Base-by-base conservation (phyloP, 2,888 invertebrate species). In the Drosophila anomalata region DNA sequence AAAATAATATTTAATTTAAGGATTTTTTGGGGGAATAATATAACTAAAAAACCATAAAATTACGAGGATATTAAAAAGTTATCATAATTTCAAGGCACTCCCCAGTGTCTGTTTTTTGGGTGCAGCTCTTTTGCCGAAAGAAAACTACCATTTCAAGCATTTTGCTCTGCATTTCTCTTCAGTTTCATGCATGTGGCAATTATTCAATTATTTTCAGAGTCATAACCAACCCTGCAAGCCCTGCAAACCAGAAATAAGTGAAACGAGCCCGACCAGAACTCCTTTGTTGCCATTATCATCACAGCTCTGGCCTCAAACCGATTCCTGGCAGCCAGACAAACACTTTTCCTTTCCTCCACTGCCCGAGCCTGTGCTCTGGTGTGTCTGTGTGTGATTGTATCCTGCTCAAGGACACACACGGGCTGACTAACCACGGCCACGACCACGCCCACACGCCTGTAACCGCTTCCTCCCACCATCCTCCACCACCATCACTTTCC, bases 331-430 rank as follows among this genome's bases (percentile, higher is more conserved):
- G 65, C 68, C 53, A 51, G 14, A 24, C 42, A 67, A 63, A 69
- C 72, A 88, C 84, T 83, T 83, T 88, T 86, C 62, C 80, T 88
- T 78, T 75, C 62, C 76, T 54, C 59, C 65, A 67, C 17, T 17
- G 17, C 17, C 77, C 83, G 81, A 73, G 80, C 79, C 79, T 80
- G 78, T 70, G 77, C 79, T 77, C 79, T 77, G 81, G 78, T 77
- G 20, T 66, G 47, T 56, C 56, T 20, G 63, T 67, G 68, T 65
- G 63, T 46, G 39, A 24, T 36, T 53, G 26, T 24, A 60, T 39
- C 54, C 31, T 52, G 50, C 60, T 74, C 71, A 63, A 75, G 79
- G 71, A 78, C 82, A 76, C 77, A 61, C 74, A 63, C 75, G 51
- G 73, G 63, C 69, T 70, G 73, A 70, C 73, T 70, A 70, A 70